Evolutionary conservation across 23 tunicate genomes (phyloP).

Genomic region (Botrylloides violaceus): DNA sequence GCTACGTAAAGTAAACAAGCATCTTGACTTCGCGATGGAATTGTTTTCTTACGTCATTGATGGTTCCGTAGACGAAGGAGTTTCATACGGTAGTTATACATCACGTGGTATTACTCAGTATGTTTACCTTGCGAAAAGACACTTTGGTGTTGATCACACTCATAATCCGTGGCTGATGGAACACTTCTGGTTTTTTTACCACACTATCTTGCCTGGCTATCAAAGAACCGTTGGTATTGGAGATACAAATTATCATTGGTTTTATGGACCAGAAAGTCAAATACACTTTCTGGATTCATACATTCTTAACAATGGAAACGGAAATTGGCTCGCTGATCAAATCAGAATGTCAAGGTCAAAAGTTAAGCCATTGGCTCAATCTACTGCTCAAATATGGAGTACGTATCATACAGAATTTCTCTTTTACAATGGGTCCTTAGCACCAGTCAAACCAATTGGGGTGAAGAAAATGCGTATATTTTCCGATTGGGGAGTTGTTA

Average conservation of each 20-base stretch:
- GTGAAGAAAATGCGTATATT: conserved; percentile 39
- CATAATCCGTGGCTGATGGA: conserved; percentile 71
- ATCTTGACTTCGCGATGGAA: conserved; percentile 58
- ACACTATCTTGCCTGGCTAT: conserved; percentile 80
- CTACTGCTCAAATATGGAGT: conserved; percentile 65
- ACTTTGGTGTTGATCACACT: conserved; percentile 64
- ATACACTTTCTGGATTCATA: conserved; percentile 73
- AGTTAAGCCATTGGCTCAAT: conserved; percentile 69
- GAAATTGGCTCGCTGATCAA: conserved; percentile 92
- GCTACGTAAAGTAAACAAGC: conserved; percentile 28
- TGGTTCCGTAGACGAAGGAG: conserved; percentile 94
- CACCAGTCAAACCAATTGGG: conserved; percentile 21
- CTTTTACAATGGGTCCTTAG: conserved; percentile 46
- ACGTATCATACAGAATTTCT: conserved; percentile 75
- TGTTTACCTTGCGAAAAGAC: conserved; percentile 65
- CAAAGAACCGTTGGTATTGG: conserved; percentile 93
- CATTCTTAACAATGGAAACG: conserved; percentile 69
- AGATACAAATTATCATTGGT: conserved; percentile 94
- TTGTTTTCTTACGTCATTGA: conserved; percentile 59
- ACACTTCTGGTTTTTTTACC: conserved; percentile 83
- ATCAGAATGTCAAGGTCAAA: conserved; percentile 54
- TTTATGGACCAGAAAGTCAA: conserved; percentile 98
- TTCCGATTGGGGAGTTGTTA: conserved; percentile 96
- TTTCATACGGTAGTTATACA: conserved; percentile 95
- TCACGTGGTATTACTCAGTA: conserved; percentile 83